Percentiles rank a stretch among this genome's conserved stretches.
phyloP scores from a whole-genome alignment of 2,888 invertebrate species.

The Andrena marginata region DNA sequence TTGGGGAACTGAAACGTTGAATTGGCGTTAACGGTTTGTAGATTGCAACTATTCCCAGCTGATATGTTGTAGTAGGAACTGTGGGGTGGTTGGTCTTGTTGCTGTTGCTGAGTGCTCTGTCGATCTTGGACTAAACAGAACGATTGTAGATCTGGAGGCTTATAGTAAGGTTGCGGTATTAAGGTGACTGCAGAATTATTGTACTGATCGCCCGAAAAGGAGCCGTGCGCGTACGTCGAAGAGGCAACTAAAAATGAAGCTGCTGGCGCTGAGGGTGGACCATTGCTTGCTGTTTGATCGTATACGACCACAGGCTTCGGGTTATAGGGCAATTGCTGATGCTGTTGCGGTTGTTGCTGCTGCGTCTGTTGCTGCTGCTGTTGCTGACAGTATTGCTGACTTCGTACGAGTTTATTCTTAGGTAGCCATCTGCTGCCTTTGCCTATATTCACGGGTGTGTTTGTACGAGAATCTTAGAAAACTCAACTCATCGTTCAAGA shows the following conservation, averaged over 20 bases:
- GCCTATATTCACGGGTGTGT: constrained; percentile 52
- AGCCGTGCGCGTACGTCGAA: constrained; percentile 73
- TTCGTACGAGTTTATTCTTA: constrained; percentile 74
- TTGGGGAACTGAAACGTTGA: constrained; percentile 71
- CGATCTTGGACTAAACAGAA: constrained; percentile 77
- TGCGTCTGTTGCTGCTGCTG: constrained; percentile 70
- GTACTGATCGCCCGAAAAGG: constrained; percentile 76
- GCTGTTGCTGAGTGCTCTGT: constrained; percentile 68
- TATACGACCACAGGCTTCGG: constrained; percentile 76
- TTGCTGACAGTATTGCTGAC: constrained; percentile 71
- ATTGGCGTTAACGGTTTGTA: constrained; percentile 74
- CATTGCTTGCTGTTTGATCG: constrained; percentile 73
- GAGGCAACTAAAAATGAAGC: constrained; percentile 76
- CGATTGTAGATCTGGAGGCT: constrained; percentile 77
- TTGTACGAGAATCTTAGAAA: constrained; percentile 34
- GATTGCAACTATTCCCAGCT: constrained; percentile 69
- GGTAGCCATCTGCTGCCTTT: constrained; percentile 77
- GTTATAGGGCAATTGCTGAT: constrained; percentile 72
- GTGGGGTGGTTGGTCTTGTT: constrained; percentile 69
- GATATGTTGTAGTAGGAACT: constrained; percentile 76
- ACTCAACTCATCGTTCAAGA: constrained; percentile 1
- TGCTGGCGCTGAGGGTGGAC: constrained; percentile 63
- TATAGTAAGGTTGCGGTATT: constrained; percentile 78
- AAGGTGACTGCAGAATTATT: constrained; percentile 71
- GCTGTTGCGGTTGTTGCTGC: constrained; percentile 15